Evolutionary conservation across 37 sponge, comb jelly and placozoan genomes (phyloP).

Genomic region (Mnemiopsis leidyi): DNA sequence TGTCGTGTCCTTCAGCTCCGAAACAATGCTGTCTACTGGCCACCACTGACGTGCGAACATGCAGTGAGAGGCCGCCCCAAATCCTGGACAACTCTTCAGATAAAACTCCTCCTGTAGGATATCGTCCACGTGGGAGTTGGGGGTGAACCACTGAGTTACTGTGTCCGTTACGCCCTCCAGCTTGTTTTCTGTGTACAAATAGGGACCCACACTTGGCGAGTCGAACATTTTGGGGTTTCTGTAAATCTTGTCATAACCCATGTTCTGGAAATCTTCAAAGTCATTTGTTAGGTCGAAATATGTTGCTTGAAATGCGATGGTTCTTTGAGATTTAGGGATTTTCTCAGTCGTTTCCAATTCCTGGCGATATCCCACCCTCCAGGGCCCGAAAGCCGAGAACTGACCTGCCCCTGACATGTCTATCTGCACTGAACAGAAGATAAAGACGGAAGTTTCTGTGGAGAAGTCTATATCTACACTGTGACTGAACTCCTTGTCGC

Average conservation of each 20-base stretch:
- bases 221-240: slow-evolving; percentile 17
- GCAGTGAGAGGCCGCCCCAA: background rate
- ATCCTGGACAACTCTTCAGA: background rate
- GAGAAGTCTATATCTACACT: slow-evolving; percentile 7
- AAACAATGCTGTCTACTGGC: slow-evolving; percentile 19
- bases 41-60: slow-evolving; percentile 52
- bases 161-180: background rate
- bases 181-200: background rate
- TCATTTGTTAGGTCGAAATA: slow-evolving; percentile 57
- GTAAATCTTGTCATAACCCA: slow-evolving; percentile 47
- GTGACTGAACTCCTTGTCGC: slow-evolving; percentile 24
- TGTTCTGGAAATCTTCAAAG: slow-evolving; percentile 52
- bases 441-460: background rate
- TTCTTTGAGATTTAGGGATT: background rate
- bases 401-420: background rate
- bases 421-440: slow-evolving; percentile 29
- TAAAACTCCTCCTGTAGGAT: slow-evolving; percentile 4
- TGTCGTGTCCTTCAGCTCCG: background rate
- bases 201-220: slow-evolving; percentile 31
- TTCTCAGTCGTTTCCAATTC: background rate
- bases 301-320: background rate
- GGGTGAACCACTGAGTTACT: slow-evolving; percentile 58
- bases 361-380: slow-evolving; percentile 33
- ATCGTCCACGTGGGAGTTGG: background rate
- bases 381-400: background rate